A percentile compares a stretch with the other conserved stretches of the same genome.
phyloP scores from a whole-genome alignment of 2,888 invertebrate genomes.

The Matsumyia berberina region DNA sequence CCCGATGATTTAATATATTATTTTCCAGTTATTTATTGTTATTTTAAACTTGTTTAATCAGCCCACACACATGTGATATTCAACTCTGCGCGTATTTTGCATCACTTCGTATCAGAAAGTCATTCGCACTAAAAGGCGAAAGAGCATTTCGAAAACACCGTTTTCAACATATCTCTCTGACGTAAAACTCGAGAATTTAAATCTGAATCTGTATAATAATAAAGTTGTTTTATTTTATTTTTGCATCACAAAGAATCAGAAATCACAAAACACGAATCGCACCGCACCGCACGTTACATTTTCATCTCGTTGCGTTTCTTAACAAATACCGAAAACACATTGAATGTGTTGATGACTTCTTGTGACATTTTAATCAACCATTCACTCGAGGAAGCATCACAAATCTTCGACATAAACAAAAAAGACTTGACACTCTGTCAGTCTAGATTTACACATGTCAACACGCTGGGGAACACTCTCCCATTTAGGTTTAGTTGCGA shows the following conservation, averaged over 20 bases:
- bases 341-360: slow-evolving; percentile 16
- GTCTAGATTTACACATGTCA: slow-evolving; percentile 28
- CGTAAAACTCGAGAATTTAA: slow-evolving; percentile 8
- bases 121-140: slow-evolving; percentile 32
- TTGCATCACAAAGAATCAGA: slow-evolving; percentile 16
- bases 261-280: too few species aligned
- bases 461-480: slow-evolving; percentile 3
- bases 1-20: slow-evolving; percentile 20
- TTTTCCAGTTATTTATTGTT: slow-evolving; percentile 33
- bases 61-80: slow-evolving; percentile 25
- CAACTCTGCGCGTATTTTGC: slow-evolving; percentile 24
- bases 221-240: not conserved
- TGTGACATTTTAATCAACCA: slow-evolving; percentile 47
- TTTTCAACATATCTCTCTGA: slow-evolving; percentile 36
- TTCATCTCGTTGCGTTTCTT: slow-evolving; percentile 5
- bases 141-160: slow-evolving; percentile 42
- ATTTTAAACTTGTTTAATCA: slow-evolving; percentile 17
- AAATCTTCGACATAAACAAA: slow-evolving; percentile 31
- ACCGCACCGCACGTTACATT: not conserved
- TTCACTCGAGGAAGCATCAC: slow-evolving; percentile 8
- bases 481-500: slow-evolving; percentile 15
- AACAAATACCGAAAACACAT: not conserved
- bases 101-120: slow-evolving; percentile 27
- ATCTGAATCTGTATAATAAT: not conserved
- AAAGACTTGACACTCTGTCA: slow-evolving; percentile 29